Evolutionary conservation across 1,140 invertebrate species (phyloP).

Genomic region (Zaprionus taronus): DNA sequence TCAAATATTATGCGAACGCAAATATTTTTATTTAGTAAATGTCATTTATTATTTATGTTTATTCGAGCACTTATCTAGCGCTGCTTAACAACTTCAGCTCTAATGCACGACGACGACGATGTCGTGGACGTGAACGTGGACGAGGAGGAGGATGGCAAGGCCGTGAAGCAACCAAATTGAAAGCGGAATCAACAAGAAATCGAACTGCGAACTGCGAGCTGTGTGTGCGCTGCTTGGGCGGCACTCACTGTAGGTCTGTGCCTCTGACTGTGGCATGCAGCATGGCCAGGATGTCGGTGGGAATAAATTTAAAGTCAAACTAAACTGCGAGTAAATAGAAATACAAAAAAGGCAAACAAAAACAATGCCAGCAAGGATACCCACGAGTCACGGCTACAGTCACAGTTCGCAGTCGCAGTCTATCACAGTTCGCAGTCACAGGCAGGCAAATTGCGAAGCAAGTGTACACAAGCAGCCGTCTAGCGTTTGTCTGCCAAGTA

Average conservation of each 20-base stretch:
- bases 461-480: constrained; percentile 78
- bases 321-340: constrained; percentile 82
- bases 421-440: neutral
- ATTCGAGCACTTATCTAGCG: constrained; percentile 84
- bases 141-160: constrained; percentile 48
- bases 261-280: too few relatives aligned
- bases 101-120: constrained; percentile 64
- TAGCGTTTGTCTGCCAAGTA: constrained; percentile 80
- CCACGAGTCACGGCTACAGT: constrained; percentile 22
- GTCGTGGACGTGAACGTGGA: neutral
- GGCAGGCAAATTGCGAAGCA: constrained; percentile 57
- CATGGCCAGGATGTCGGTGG: constrained; percentile 48
- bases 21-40: constrained; percentile 85
- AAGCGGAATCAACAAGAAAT: constrained; percentile 67
- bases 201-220: constrained; percentile 50
- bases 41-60: constrained; percentile 85
- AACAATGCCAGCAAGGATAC: constrained; percentile 71
- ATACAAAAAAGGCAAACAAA: constrained; percentile 82
- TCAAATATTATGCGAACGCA: constrained; percentile 84
- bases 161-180: constrained; percentile 68
- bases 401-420: neutral
- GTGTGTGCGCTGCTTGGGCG: constrained; percentile 6
- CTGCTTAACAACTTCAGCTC: constrained; percentile 82
- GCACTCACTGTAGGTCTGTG: too few relatives aligned
- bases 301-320: constrained; percentile 83